These are phyloP conservation scores for Gymnocheta viridis DNA, from an alignment of 2,888 invertebrate genomes.

Conservation along the genomic window DNA sequence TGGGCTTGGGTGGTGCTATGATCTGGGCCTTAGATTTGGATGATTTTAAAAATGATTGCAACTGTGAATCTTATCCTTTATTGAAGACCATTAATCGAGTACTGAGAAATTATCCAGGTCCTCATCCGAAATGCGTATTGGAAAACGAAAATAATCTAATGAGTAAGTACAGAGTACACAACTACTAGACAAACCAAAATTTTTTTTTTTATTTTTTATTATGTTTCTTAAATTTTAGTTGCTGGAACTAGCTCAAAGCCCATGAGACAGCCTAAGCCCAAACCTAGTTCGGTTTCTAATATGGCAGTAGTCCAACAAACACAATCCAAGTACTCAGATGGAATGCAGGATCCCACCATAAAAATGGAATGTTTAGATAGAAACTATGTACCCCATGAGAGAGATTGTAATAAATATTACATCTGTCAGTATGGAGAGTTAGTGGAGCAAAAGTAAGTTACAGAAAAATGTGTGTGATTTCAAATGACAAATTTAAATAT, in stretches of 20 bases:
- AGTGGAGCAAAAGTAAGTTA: constrained; percentile 83
- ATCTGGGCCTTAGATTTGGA: constrained; percentile 95
- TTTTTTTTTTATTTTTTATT: neutral
- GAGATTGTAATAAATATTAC: constrained; percentile 90
- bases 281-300: constrained; percentile 70
- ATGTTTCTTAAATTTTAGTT: constrained; percentile 39
- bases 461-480: neutral
- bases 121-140: constrained; percentile 86
- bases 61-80: constrained; percentile 91
- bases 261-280: constrained; percentile 51
- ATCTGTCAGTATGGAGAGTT: constrained; percentile 89
- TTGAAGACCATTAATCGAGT: constrained; percentile 91
- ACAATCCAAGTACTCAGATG: constrained; percentile 13
- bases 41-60: constrained; percentile 91
- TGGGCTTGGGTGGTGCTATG: constrained; percentile 93
- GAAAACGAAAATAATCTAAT: constrained; percentile 80
- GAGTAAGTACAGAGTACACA: constrained; percentile 75
- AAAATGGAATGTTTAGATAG: constrained; percentile 74
- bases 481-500: neutral
- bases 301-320: neutral
- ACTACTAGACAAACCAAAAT: neutral
- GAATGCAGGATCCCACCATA: constrained; percentile 41
- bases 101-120: constrained; percentile 86
- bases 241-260: constrained; percentile 35
- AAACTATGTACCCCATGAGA: constrained; percentile 85